Evolutionary conservation across 2,797 vertebrate genomes (phyloP).

Genomic region (Mionectes olivaceus): DNA sequence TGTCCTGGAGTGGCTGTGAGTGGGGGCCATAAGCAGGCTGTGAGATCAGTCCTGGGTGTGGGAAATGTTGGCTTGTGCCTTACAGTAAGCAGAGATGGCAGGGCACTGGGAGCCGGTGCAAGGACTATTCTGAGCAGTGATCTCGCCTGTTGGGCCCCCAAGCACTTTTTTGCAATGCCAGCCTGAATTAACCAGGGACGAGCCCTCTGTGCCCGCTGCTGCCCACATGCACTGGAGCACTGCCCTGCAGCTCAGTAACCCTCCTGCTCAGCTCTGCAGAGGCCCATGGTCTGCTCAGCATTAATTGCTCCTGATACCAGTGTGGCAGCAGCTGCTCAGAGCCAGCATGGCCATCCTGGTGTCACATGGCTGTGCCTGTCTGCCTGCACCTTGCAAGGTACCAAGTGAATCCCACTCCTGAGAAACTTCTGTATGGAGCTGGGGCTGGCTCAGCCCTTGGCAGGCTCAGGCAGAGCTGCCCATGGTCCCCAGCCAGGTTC

Average conservation of each 20-base stretch:
- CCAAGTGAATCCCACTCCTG: neutral
- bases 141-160: neutral
- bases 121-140: neutral
- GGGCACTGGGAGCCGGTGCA: neutral
- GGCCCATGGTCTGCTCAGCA: neutral
- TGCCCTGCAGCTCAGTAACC: constrained; percentile 11
- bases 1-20: rapidly evolving
- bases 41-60: neutral
- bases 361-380: neutral
- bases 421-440: neutral
- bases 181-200: constrained; percentile 13
- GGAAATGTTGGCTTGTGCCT: neutral
- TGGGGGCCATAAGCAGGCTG: neutral
- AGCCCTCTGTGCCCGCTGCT: neutral
- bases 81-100: neutral
- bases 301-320: neutral
- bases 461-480: neutral
- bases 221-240: neutral
- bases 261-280: neutral
- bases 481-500: neutral
- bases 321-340: neutral
- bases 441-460: neutral
- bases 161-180: neutral
- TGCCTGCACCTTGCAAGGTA: neutral
- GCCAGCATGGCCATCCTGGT: neutral